phyloP scores from a whole-genome alignment of 2,888 invertebrate genomes.

The Furcula furcula region DNA sequence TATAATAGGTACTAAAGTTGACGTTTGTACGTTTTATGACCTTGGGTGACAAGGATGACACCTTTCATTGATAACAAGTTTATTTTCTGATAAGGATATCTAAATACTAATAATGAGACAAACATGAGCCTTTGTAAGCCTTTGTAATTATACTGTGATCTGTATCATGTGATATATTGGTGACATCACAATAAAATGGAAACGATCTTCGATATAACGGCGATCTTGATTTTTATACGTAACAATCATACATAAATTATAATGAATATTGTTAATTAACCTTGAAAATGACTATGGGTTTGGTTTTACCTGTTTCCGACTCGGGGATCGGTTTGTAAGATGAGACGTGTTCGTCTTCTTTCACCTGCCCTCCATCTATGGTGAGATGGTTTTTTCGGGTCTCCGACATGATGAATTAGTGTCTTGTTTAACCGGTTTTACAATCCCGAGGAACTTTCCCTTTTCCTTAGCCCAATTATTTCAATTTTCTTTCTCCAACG shows the following conservation, averaged over 20 bases:
- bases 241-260: too few species aligned
- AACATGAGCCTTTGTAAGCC: too few species aligned
- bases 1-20: slow-evolving; percentile 26
- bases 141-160: too few species aligned
- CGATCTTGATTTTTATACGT: too few species aligned
- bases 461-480: slow-evolving; percentile 36
- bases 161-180: too few species aligned
- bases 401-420: slow-evolving; percentile 63
- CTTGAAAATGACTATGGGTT: too few species aligned
- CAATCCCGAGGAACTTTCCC: slow-evolving; percentile 38
- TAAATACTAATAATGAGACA: too few species aligned
- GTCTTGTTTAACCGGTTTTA: slow-evolving; percentile 44
- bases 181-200: too few species aligned
- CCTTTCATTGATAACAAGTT: slow-evolving; percentile 29
- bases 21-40: slow-evolving; percentile 35
- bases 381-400: slow-evolving; percentile 66
- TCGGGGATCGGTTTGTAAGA: slow-evolving; percentile 83
- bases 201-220: too few species aligned
- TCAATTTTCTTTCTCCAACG: slow-evolving; percentile 32
- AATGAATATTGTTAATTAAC: too few species aligned
- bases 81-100: too few species aligned
- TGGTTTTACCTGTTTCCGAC: slow-evolving; percentile 70
- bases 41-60: slow-evolving; percentile 24
- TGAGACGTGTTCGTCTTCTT: slow-evolving; percentile 71
- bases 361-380: slow-evolving; percentile 73